Evolutionary conservation across 1,140 invertebrate species (phyloP), one percentile per base, ranked within the genome.

Genomic region (Diprion similis): DNA sequence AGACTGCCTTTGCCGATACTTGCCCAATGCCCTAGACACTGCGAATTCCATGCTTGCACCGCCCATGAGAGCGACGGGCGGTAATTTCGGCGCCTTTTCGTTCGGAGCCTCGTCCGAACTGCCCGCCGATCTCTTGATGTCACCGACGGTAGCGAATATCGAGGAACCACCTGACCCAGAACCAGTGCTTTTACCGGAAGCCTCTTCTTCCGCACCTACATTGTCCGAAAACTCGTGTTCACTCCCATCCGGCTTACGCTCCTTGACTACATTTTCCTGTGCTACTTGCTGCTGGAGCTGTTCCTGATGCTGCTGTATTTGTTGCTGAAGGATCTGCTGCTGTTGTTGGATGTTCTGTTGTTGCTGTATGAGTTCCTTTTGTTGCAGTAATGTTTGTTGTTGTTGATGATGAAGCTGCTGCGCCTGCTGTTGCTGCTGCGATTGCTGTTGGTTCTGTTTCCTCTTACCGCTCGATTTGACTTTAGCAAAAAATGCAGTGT

Each of bases 11-110:
- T 95, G 90, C 70, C 94, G 87, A 83, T 95, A 96, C 87, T 95
- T 95, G 37, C 94, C 94, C 51, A 96, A 85, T 1, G 94, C 94
- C 80, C 94, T 87, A 0, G 94, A 95, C 6, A 95, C 95, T 0
- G 94, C 94, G 84, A 96, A 96, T 85, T 96, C 94, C 91, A 94
- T 91, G 70, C 92, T 93, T 7, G 92, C 90, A 48, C 92, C 91
- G 66, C 89, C 91, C 71, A 90, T 86, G 18, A 89, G 70, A 47
- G 88, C 86, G 13, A 91, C 90, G 10, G 89, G 88, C 4, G 89
- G 89, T 45, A 91, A 79, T 76, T 92, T 91, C 15, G 89, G 87
- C 46, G 85, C 83, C 77, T 89, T 89, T 68, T 91, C 89, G 19
- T 90, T 90, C 6, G 86, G 84, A 0, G 85, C 85, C 68, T 88